Evolutionary conservation across 2,888 invertebrate species (phyloP).

Genomic region (Drosophila mimica): DNA sequence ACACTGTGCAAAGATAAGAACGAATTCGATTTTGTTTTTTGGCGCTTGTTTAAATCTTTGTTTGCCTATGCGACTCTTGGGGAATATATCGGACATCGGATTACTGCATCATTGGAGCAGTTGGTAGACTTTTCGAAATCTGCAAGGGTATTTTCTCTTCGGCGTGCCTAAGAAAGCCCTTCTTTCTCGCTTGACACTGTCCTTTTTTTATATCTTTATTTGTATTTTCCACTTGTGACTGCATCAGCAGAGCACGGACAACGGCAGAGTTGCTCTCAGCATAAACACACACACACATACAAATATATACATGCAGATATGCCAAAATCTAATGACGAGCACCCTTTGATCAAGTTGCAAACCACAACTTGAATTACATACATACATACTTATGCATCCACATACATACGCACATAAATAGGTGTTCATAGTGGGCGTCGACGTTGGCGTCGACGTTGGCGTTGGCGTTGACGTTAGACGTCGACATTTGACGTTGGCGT

Average conservation of each 20-base stretch:
- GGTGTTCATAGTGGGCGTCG: background rate
- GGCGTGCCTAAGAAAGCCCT: background rate
- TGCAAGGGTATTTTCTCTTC: background rate
- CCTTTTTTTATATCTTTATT: slow-evolving; percentile 23
- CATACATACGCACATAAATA: background rate
- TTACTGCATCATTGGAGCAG: background rate
- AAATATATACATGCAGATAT: slow-evolving; percentile 1
- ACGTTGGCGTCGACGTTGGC: slow-evolving; percentile 28
- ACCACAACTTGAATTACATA: slow-evolving; percentile 24
- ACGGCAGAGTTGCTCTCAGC: slow-evolving; percentile 6
- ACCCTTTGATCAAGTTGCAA: slow-evolving; percentile 41
- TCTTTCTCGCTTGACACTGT: background rate
- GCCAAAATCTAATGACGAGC: slow-evolving; percentile 28
- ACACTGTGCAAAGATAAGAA: background rate
- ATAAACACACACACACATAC: slow-evolving; percentile 11
- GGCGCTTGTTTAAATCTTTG: background rate
- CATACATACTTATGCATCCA: background rate
- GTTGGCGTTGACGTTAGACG: slow-evolving; percentile 19
- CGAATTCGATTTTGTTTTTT: background rate
- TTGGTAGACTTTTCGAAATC: background rate
- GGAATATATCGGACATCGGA: background rate
- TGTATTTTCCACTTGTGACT: slow-evolving; percentile 17
- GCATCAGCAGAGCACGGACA: background rate
- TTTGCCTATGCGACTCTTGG: background rate
- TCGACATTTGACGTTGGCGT: slow-evolving; percentile 12